Evolutionary conservation across 23 tunicate species (phyloP).

Genomic region (Diplosoma virens): DNA sequence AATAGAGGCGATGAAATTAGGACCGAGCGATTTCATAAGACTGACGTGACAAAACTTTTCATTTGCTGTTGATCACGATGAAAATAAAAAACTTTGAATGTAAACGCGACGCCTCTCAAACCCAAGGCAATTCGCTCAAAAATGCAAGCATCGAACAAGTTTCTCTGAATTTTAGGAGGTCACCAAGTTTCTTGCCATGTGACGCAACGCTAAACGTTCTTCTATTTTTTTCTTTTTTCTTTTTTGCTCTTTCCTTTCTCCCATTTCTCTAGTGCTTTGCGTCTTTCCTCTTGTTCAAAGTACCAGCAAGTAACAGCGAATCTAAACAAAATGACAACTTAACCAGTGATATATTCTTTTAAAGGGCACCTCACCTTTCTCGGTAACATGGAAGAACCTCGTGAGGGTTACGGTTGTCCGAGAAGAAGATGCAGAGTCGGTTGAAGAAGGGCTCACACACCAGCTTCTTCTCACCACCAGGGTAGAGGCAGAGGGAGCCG

Average conservation of each 20-base stretch:
- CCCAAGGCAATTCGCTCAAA: too few relatives aligned
- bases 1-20: too few relatives aligned
- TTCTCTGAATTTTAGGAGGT: too few relatives aligned
- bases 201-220: not conserved
- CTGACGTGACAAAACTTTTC: too few relatives aligned
- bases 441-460: constrained; percentile 69
- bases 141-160: too few relatives aligned
- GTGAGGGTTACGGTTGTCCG: constrained; percentile 72
- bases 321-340: too few relatives aligned
- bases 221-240: not conserved
- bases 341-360: too few relatives aligned
- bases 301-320: constrained; percentile 95
- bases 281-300: constrained; percentile 75
- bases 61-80: too few relatives aligned
- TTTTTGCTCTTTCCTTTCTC: constrained; percentile 3
- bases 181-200: too few relatives aligned
- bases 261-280: constrained; percentile 37
- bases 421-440: constrained; percentile 60
- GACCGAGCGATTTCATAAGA: too few relatives aligned
- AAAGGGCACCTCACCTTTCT: constrained; percentile 46
- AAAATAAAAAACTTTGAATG: too few relatives aligned
- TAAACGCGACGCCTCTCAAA: too few relatives aligned
- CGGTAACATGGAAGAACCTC: constrained; percentile 73
- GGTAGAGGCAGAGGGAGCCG: constrained; percentile 54
- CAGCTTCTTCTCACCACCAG: constrained; percentile 22